Conservation (phyloP, 2,888 invertebrate genomes). For the Ophion ventricosus region DNA sequence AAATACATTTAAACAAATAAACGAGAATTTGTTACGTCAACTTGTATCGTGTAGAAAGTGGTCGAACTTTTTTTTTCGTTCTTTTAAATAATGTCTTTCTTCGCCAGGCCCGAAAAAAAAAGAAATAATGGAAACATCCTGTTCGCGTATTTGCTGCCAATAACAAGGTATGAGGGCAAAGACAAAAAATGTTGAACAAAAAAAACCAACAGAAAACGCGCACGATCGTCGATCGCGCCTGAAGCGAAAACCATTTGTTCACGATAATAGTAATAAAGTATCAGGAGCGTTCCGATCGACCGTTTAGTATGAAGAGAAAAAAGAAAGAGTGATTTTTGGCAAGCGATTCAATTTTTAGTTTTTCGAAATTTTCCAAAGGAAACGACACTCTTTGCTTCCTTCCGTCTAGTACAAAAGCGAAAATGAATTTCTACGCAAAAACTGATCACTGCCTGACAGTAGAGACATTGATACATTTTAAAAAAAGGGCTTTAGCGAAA, state of each 20-base stretch:
- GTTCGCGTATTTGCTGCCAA: constrained; percentile 19
- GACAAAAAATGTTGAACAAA: constrained; percentile 9
- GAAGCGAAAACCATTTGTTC: neutral
- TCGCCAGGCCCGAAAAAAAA: constrained; percentile 35
- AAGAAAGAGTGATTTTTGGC: constrained; percentile 9
- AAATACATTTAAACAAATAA: constrained; percentile 23
- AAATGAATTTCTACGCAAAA: constrained; percentile 46
- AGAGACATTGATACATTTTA: constrained; percentile 22
- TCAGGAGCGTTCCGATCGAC: constrained; percentile 55
- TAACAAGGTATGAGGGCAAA: constrained; percentile 4
- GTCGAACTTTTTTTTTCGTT: constrained; percentile 42
- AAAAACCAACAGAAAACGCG: neutral
- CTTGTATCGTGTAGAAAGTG: constrained; percentile 57
- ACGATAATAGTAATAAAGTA: constrained; percentile 24
- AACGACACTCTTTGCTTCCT: constrained; percentile 29
- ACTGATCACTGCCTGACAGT: constrained; percentile 54
- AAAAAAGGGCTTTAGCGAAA: constrained; percentile 22
- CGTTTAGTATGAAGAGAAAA: constrained; percentile 30
- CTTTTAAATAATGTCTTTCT: constrained; percentile 29
- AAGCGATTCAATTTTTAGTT: constrained; percentile 45
- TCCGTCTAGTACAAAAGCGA: constrained; percentile 59
- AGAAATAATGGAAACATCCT: constrained; percentile 19
- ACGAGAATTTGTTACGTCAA: constrained; percentile 55
- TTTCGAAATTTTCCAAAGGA: constrained; percentile 45
- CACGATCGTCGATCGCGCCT: too few relatives aligned